Conservation (phyloP, 2,797 vertebrate genomes). For the Emys orbicularis region DNA sequence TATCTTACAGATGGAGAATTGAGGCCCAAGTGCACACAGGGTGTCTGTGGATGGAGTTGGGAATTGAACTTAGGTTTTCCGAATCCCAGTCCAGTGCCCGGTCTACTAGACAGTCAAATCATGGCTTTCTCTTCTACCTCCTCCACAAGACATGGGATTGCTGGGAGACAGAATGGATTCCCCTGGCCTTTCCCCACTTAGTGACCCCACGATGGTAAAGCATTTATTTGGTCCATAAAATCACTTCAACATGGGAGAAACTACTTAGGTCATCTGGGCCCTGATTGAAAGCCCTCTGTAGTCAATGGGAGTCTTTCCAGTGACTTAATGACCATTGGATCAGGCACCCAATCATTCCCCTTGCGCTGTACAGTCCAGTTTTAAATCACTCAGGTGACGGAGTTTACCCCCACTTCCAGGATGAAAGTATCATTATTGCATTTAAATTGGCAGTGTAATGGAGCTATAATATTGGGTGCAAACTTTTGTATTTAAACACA, state of each 20-base stretch:
- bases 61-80: not conserved
- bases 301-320: not conserved
- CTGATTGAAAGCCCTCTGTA: not conserved
- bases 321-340: not conserved
- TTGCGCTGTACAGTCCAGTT: not conserved
- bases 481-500: not conserved
- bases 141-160: not conserved
- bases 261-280: not conserved
- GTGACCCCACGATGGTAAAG: not conserved
- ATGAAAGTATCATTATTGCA: not conserved
- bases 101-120: not conserved
- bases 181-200: not conserved
- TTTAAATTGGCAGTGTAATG: not conserved
- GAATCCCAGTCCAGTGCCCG: not conserved
- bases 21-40: not conserved
- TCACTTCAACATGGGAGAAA: fast-evolving
- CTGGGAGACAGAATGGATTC: not conserved
- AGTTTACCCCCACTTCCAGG: not conserved
- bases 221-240: fast-evolving
- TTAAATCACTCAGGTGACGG: not conserved
- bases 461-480: not conserved
- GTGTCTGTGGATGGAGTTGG: not conserved
- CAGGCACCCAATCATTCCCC: not conserved
- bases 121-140: not conserved
- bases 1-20: not conserved